Percentiles rank a stretch among this genome's conserved stretches.
Evolutionary conservation across 2,113 vertebrate species (phyloP).

Genomic region (Nothocercus julius): DNA sequence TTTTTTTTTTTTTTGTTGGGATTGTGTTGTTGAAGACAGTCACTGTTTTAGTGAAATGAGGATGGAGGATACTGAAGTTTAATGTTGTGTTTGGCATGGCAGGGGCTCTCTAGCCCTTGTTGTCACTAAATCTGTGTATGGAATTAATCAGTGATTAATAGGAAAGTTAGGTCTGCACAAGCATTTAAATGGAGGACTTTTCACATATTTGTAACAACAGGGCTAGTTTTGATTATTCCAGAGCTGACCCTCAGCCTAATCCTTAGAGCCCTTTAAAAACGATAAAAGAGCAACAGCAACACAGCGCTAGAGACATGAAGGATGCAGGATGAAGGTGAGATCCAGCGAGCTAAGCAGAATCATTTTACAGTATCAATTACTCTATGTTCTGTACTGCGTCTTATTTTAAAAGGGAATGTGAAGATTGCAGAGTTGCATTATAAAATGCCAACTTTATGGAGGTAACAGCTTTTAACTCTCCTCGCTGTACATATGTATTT

Average conservation of each 20-base stretch:
- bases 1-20: neutral
- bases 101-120: neutral
- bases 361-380: neutral
- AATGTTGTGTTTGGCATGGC: neutral
- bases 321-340: neutral
- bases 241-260: too few species aligned
- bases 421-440: neutral
- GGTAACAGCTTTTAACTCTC: neutral
- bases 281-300: neutral
- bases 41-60: neutral
- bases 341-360: neutral
- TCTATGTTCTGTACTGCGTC: neutral
- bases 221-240: neutral
- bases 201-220: neutral
- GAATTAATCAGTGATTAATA: neutral
- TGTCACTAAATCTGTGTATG: neutral
- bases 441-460: neutral
- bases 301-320: neutral
- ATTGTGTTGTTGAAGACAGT: neutral
- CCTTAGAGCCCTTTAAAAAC: neutral
- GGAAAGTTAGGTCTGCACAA: neutral
- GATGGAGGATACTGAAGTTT: neutral
- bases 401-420: neutral
- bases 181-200: neutral
- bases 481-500: fast-evolving